Evolutionary conservation across 1,140 invertebrate species (phyloP), one percentile per base, ranked within the genome.

Genomic region (Meloidogyne floridensis): DNA sequence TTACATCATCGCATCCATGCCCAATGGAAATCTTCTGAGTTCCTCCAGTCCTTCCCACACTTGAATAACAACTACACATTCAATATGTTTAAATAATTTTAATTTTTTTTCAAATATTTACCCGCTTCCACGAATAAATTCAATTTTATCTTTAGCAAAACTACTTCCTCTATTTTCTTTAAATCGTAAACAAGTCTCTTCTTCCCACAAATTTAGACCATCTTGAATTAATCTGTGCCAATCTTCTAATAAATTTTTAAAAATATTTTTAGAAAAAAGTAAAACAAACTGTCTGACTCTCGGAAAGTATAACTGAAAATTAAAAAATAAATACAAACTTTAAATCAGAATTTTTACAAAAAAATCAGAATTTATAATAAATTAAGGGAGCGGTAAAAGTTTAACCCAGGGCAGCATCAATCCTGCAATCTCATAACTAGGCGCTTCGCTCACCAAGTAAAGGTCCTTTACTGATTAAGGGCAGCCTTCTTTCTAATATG

Each of bases 1-100:
- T 86, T 72, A 88, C 88, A 75, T 86, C 88, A 65, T 89, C 87
- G 75, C 87, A 89, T 11, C 87, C 87, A 74, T 77, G 79, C n/a
- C 89, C 87, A 74, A 89, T 90, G 5, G 87, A 89, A 53, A 89
- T 83, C 56, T 88, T 86, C 72, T 89, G 87, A 75, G 70, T 81
- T 11, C 87, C 87, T n/a, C 87, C 87, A 42, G 82, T 83, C 77
- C 77, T 69, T 54, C 75, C 75, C 3, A 89, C 87, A 81, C 84
- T 88, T 7, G 89, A 90, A 75, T 88, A 88, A 82, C 87, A 88
- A 18, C 87, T 89, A 75, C 32, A 32, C 32, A 32, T 32, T 32
- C 32, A 73, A 88, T 75, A 80, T 42, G 10, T 47, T 56, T 2
- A 0, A 15, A 42, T 9, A 76, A 84, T 43, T 13, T 18, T 13